Base-by-base conservation (phyloP, 2,888 invertebrate genomes). In the Zaprionus bogoriensis region DNA sequence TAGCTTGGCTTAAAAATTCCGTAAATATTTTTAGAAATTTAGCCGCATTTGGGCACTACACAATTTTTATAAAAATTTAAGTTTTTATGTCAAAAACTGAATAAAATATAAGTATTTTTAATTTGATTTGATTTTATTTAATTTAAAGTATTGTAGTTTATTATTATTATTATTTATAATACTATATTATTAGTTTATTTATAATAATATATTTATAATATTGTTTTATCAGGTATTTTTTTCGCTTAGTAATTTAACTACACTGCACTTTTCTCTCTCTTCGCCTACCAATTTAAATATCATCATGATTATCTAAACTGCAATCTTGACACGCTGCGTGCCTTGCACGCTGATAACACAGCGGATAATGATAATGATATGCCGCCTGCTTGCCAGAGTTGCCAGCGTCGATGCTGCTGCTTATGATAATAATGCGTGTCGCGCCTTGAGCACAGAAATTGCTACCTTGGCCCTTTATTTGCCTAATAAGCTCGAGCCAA, bases 361-460 rank as follows among this genome's bases (percentile, higher is more conserved):
- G 2, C 44, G 50, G 58, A 68, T 73, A 73, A 44, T 58, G 71
- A 62, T 72, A 62, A 73, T 64, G 69, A 68, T 73, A 69, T 54
- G 41, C 60, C 52, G 46, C 48, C 58, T 67, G 17, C 70, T 23
- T 46, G 46, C 3, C 0, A 28, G 41, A 4, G 22, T 39, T 39
- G 5, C 36, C n/a, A 32, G 25, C 38, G 32, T 19, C 30, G 50
- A n/a, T 41, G 25, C 12, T 36, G 27, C 67, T 64, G 71, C 71
- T 74, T 80, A 81, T 84, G 69, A 75, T 80, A 85, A 80, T 84
- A 81, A 78, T 82, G 80, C 79, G 79, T 72, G 84, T 63, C 64
- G 30, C 44, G 48, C 55, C 27, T 58, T 68, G 68, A 73, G 61
- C 80, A 32, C 50, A 45, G 60, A 79, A 82, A 79, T 78, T 75